Evolutionary conservation across 2,113 vertebrate genomes (phyloP), one percentile per base, ranked within the genome.

Genomic region (Chloebia gouldiae): DNA sequence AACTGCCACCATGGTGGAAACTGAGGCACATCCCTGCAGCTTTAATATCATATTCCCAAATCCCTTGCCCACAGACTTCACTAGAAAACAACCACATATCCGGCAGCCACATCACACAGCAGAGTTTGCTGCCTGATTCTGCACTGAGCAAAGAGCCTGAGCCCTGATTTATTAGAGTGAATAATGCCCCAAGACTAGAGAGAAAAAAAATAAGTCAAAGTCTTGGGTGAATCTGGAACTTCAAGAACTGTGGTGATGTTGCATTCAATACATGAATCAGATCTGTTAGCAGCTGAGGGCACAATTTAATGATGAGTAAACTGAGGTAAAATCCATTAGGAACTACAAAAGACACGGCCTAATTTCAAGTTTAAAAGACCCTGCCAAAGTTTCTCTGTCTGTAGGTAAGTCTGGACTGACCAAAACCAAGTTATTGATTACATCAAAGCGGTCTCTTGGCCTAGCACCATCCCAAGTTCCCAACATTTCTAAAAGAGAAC

Each of bases 111-210:
- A 7, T 27, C 39, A 44, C 18, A 42, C 6, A 65, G 13, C n/a
- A 42, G 18, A 72, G 21, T 35, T 39, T 1, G 1, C 47, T 6
- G 3, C 28, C 23, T 16, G 30, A 73, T 59, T 60, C 25, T 80
- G 8, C 22, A 24, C n/a, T 35, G 13, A 72, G 12, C 10, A 66
- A 66, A 53, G n/a, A 80, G n/a, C 25, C 25, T 60, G 39, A 80
- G 7, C 9, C n/a, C 8, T 45, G 13, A 23, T 12, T 4, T 6
- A 27, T 12, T 35, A 21, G 2, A 54, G 25, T 0, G 0, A 79
- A 11, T 20, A 68, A 27, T 33, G 22, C 2, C 39, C 22, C 19
- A 42, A 33, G 13, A 25, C 22, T 33, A 49, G 9, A 24, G 53
- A 56, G 25, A 37, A 70, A 61, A 16, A 37, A 56, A 69, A 16